These are phyloP conservation scores for Tokudaia tokunoshimensis DNA, from an alignment of 2,797 vertebrate genomes.

Conservation along the genomic window DNA sequence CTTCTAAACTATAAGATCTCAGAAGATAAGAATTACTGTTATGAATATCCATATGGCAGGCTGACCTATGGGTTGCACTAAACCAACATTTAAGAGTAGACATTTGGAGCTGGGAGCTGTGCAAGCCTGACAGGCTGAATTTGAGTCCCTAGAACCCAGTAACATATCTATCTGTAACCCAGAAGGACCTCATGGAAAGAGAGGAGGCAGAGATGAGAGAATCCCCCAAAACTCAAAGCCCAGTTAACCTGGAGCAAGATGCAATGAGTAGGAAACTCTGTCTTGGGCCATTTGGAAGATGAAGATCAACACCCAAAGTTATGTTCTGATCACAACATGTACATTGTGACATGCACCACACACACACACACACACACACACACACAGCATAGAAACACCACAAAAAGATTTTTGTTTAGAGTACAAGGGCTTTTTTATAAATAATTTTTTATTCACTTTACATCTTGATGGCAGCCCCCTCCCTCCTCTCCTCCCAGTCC, in stretches of 20 bases:
- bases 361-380: not conserved
- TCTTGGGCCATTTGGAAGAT: not conserved
- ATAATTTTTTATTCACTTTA: not conserved
- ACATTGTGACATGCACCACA: not conserved
- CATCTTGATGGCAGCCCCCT: not conserved
- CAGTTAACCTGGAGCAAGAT: not conserved
- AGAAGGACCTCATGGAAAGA: not conserved
- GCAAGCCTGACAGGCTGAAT: not conserved
- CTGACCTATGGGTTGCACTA: not conserved
- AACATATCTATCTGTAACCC: accelerated
- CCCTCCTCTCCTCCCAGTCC: not conserved
- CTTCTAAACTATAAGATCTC: not conserved
- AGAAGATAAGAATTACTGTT: not conserved
- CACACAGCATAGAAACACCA: not conserved
- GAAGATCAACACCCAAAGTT: not conserved
- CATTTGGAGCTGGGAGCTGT: not conserved
- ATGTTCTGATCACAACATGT: not conserved
- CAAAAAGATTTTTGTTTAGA: not conserved
- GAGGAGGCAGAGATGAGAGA: not conserved
- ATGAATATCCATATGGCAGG: not conserved
- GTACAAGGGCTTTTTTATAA: not conserved
- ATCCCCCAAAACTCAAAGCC: not conserved
- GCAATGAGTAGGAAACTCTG: not conserved
- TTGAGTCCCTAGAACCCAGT: not conserved
- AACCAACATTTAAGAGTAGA: not conserved